Evolutionary conservation across 1,140 invertebrate genomes (phyloP), one percentile per base, ranked within the genome.

Genomic region (Papilio glaucus): DNA sequence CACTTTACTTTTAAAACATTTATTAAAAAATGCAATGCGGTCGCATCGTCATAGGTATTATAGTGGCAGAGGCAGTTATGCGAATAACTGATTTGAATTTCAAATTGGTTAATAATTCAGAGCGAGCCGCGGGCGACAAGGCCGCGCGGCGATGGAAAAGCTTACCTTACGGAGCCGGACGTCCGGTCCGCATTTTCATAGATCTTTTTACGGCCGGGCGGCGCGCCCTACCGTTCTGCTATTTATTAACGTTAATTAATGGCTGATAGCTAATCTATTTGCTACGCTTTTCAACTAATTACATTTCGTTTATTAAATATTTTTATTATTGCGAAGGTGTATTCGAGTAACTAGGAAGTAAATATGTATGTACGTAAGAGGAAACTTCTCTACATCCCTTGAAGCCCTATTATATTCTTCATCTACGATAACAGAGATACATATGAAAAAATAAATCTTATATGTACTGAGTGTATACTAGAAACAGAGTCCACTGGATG

Each of bases 181-280:
- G 75, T 89, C 88, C 86, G 88, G 75, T 77, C 78, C 79, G 80
- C 78, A 81, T 85, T 87, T 79, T 82, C 85, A 84, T 81, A 79
- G 81, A 77, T 77, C 81, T 74, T 80, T 80, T 78, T 68, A 81
- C 62, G 76, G 75, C 65, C 72, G 65, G 74, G 72, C 81, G 74
- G 63, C 74, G 39, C 72, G 74, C 74, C 69, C 76, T 78, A 7
- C 65, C 18, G 26, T n/a, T n/a, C n/a, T 4, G 9, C 42, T 71
- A 75, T 78, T 76, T 78, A 74, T 78, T 76, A 71, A 70, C 71
- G 69, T 5, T 76, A 42, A 69, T 63, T 74, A 70, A 67, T 60
- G 63, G 24, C 72, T 38, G 42, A 53, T 42, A 53, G 26, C 15
- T 69, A 49, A 69, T 49, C 45, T 37, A 49, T 24, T 24, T 21